Percentiles rank a stretch among this genome's conserved stretches.
Conservation (phyloP, 1,140 invertebrate species). For the Meloidogyne exigua region DNA sequence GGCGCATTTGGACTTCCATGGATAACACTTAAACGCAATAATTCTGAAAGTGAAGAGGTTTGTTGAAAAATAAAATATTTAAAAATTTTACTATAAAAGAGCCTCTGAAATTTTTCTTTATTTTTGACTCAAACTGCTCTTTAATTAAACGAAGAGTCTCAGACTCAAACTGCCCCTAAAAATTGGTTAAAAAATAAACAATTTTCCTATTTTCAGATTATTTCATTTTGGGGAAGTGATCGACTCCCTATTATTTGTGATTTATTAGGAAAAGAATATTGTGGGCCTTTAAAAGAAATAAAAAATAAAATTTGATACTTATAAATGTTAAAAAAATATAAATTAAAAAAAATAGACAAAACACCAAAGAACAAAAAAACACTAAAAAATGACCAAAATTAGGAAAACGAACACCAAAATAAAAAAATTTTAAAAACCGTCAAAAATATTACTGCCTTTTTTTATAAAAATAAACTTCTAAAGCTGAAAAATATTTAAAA, state of each 20-base stretch:
- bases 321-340: not conserved
- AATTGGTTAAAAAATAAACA: not conserved
- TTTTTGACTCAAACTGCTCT: not conserved
- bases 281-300: not conserved
- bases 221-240: conserved; percentile 19
- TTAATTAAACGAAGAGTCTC: too few species aligned
- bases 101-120: not conserved
- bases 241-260: conserved; percentile 16
- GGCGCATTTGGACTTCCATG: conserved; percentile 19
- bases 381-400: not conserved
- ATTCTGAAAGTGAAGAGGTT: not conserved
- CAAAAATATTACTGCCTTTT: not conserved
- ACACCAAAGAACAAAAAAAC: not conserved
- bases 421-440: not conserved
- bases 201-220: not conserved
- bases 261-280: conserved; percentile 13
- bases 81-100: not conserved
- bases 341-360: too few species aligned
- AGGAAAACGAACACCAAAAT: too few species aligned
- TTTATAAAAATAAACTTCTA: not conserved
- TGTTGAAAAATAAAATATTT: not conserved
- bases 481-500: not conserved
- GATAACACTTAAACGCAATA: not conserved
- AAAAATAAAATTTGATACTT: not conserved
- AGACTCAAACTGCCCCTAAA: not conserved